Percentiles rank a stretch among this genome's conserved stretches.
phyloP scores from a whole-genome alignment of 2,888 invertebrate genomes.

The Hybos culiciformis region DNA sequence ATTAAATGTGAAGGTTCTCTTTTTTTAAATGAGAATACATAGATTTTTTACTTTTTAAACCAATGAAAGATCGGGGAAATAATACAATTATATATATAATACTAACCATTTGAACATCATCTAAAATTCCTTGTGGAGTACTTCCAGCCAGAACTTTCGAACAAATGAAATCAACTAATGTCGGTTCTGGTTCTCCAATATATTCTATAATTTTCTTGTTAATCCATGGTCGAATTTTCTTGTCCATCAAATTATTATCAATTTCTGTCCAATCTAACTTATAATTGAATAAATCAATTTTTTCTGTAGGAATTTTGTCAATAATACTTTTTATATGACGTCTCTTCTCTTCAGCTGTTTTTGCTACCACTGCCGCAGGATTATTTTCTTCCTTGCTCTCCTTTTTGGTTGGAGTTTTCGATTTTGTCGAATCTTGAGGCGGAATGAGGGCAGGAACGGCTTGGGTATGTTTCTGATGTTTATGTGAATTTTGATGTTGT shows the following conservation, averaged over 20 bases:
- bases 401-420: not conserved
- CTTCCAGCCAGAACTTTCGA: constrained; percentile 91
- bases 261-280: constrained; percentile 82
- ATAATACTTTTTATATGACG: constrained; percentile 94
- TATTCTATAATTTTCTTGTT: constrained; percentile 99
- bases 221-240: constrained; percentile 97
- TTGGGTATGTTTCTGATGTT: constrained; percentile 25
- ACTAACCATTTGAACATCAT: constrained; percentile 95
- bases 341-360: constrained; percentile 84
- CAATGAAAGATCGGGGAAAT: no score
- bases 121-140: constrained; percentile 85
- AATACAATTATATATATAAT: no score
- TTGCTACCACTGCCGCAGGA: constrained; percentile 47
- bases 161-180: constrained; percentile 98
- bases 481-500: constrained; percentile 9
- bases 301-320: constrained; percentile 96
- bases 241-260: constrained; percentile 73
- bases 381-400: no score
- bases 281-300: constrained; percentile 90
- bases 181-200: constrained; percentile 97
- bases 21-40: no score
- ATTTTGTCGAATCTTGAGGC: constrained; percentile 24
- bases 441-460: constrained; percentile 16
- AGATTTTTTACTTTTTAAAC: no score
- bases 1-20: no score